A percentile compares a stretch with the other conserved stretches of the same genome.
These are phyloP conservation scores for Tapirus indicus DNA, from an alignment of 2,797 vertebrate genomes.

Conservation along the genomic window DNA sequence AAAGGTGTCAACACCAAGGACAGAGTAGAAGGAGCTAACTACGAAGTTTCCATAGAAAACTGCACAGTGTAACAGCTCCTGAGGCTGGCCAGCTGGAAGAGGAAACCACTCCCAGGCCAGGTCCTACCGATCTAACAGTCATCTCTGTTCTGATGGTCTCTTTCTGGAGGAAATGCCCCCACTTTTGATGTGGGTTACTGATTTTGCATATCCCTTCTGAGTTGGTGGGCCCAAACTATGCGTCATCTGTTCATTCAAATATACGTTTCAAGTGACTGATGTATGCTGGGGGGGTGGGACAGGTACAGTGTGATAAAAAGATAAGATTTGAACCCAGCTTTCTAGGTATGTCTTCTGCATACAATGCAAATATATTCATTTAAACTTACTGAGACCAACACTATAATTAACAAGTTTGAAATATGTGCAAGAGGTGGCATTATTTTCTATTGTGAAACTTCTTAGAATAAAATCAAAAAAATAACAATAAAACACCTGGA, in stretches of 20 bases:
- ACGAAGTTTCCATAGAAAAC: not conserved
- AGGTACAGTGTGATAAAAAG: not conserved
- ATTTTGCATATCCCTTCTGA: not conserved
- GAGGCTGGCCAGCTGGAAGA: not conserved
- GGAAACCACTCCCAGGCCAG: not conserved
- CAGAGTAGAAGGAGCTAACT: not conserved
- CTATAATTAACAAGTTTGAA: not conserved
- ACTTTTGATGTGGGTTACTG: accelerated
- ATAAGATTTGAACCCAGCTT: not conserved
- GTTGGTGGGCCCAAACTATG: not conserved
- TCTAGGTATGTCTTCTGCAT: not conserved
- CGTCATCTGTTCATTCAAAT: not conserved
- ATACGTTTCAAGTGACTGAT: not conserved
- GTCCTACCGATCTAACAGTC: not conserved
- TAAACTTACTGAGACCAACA: not conserved
- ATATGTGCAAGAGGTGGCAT: not conserved
- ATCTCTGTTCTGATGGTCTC: not conserved
- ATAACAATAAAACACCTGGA: not conserved
- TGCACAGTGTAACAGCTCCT: not conserved
- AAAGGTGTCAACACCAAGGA: not conserved
- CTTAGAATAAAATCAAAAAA: not conserved
- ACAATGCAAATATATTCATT: not conserved
- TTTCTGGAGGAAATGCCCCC: not conserved
- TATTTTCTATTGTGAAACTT: not conserved
- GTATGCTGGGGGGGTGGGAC: not conserved